phyloP scores from a whole-genome alignment of 2,113 vertebrate genomes.

The Brienomyrus longianalis region DNA sequence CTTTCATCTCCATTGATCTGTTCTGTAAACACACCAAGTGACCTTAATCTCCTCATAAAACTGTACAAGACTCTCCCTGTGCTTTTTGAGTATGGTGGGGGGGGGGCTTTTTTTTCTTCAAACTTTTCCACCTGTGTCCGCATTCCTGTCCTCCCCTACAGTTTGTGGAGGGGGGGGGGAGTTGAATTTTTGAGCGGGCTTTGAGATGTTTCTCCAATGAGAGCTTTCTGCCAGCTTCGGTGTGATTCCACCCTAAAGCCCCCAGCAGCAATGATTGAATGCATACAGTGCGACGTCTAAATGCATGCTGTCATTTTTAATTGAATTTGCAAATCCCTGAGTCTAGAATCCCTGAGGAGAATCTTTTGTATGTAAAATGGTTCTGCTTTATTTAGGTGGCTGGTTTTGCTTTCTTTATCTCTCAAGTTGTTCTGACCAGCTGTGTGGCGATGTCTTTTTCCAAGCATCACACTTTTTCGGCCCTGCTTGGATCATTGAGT shows the following conservation, averaged over 20 bases:
- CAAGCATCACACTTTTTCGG: background rate
- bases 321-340: too few relatives aligned
- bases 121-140: background rate
- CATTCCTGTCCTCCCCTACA: background rate
- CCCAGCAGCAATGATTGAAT: background rate
- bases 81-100: background rate
- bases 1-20: constrained; percentile 44
- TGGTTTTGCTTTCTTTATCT: background rate
- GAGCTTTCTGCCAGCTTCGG: background rate
- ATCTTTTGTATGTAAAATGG: background rate
- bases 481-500: background rate
- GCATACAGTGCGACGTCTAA: background rate
- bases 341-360: background rate
- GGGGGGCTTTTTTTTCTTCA: background rate
- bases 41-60: constrained; percentile 46
- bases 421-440: background rate
- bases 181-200: background rate
- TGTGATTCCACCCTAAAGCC: background rate
- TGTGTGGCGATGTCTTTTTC: background rate
- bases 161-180: too few relatives aligned
- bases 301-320: background rate
- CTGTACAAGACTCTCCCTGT: constrained; percentile 37
- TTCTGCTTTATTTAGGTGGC: background rate
- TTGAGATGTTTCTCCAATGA: background rate
- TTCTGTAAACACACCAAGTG: constrained; percentile 54